phyloP scores from a whole-genome alignment of 2,888 invertebrate species.

The Pammene fasciana region DNA sequence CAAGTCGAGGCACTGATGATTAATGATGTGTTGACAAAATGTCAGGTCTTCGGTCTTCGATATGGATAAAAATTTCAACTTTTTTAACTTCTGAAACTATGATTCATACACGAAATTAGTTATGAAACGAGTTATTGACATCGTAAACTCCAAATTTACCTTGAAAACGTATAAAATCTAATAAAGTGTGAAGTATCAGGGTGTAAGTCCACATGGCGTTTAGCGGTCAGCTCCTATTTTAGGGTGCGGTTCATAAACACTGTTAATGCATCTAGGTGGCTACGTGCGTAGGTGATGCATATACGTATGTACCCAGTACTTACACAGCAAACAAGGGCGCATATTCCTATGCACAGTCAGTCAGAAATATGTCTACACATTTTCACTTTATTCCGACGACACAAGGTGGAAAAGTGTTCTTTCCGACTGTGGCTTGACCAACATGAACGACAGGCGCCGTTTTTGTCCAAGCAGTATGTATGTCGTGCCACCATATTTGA shows the following conservation, averaged over 20 bases:
- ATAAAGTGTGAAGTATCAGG: slow-evolving; percentile 15
- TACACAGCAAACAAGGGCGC: neutral
- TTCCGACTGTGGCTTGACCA: neutral
- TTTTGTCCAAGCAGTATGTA: slow-evolving; percentile 10
- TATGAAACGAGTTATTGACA: slow-evolving; percentile 7
- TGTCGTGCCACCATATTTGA: slow-evolving; percentile 42
- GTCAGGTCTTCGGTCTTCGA: neutral
- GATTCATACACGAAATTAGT: neutral
- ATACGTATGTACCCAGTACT: slow-evolving; percentile 20
- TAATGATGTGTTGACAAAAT: neutral
- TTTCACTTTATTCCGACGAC: slow-evolving; percentile 1
- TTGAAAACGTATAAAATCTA: neutral
- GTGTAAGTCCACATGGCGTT: slow-evolving; percentile 30
- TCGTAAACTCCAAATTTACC: slow-evolving; percentile 8
- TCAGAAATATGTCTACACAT: neutral
- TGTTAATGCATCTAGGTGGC: slow-evolving; percentile 41
- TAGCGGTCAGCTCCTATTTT: slow-evolving; percentile 35
- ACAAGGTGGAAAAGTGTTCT: neutral
- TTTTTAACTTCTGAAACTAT: neutral
- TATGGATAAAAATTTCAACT: neutral
- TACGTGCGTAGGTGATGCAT: slow-evolving; percentile 24
- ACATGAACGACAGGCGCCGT: slow-evolving; percentile 7
- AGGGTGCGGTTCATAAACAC: slow-evolving; percentile 38
- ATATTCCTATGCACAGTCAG: neutral
- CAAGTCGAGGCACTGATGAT: slow-evolving; percentile 11